Percentiles rank a stretch among this genome's conserved stretches.
phyloP scores from a whole-genome alignment of 1,140 invertebrate genomes.

The Bombus cullumanus region DNA sequence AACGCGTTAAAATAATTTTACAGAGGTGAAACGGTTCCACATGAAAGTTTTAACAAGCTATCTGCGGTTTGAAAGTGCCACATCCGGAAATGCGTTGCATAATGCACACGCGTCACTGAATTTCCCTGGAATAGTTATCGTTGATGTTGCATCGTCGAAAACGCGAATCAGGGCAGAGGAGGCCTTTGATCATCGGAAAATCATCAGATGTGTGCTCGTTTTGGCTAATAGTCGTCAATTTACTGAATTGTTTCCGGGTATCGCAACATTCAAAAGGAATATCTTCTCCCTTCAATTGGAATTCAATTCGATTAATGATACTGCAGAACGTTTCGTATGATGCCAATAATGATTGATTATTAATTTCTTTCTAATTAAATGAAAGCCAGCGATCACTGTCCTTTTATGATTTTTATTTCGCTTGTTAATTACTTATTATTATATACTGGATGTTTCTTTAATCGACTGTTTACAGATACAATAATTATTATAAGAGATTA shows the following conservation, averaged over 20 bases:
- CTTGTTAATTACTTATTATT: too few species aligned
- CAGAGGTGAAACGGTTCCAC: background rate
- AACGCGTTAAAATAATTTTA: background rate
- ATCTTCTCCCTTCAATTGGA: too few species aligned
- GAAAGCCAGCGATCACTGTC: too few species aligned
- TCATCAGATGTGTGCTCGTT: background rate
- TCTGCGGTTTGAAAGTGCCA: background rate
- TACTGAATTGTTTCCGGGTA: background rate
- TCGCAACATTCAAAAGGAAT: too few species aligned
- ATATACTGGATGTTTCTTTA: too few species aligned
- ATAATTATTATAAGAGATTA: too few species aligned
- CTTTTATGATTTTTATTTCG: too few species aligned
- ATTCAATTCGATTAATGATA: too few species aligned
- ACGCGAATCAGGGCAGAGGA: background rate
- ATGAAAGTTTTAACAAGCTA: conserved; percentile 39
- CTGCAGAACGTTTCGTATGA: too few species aligned
- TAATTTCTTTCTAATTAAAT: too few species aligned
- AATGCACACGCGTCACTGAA: background rate
- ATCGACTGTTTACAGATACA: too few species aligned
- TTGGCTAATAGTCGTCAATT: background rate
- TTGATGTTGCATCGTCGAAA: background rate
- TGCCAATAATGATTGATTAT: too few species aligned
- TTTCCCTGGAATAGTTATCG: background rate
- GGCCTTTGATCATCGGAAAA: conserved; percentile 40
- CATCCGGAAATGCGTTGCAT: background rate